These are phyloP conservation scores for Drosophila mercatorum DNA, from an alignment of 2,888 invertebrate species.

Conservation along the genomic window DNA sequence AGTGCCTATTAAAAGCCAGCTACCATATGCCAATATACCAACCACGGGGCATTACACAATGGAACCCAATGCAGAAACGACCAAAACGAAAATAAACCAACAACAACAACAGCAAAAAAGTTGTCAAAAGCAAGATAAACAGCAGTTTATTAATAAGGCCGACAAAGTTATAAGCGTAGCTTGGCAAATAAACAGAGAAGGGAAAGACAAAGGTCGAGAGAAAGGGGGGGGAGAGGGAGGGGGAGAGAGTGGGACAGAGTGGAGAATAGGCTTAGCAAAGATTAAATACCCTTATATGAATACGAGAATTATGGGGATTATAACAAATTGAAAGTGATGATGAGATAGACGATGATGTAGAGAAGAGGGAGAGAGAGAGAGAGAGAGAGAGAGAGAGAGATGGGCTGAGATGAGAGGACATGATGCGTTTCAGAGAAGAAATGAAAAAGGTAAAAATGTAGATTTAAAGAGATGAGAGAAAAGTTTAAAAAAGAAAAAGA, in stretches of 20 bases:
- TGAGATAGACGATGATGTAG: not conserved
- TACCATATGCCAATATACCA: conserved; percentile 62
- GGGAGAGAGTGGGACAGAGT: not conserved
- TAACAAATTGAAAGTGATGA: not conserved
- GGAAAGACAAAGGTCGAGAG: not conserved
- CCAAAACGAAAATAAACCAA: conserved; percentile 1
- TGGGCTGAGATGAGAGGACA: not conserved
- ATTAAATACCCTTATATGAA: conserved; percentile 32
- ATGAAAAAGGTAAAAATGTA: too few relatives aligned
- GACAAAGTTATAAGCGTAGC: conserved; percentile 38
- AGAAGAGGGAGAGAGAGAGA: too few relatives aligned
- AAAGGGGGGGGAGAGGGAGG: too few relatives aligned
- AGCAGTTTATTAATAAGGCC: conserved; percentile 58
- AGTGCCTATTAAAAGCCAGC: conserved; percentile 64
- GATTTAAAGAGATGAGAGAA: too few relatives aligned
- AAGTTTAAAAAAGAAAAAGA: too few relatives aligned
- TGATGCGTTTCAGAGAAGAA: too few relatives aligned
- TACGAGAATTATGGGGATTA: not conserved
- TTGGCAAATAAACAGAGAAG: conserved; percentile 50
- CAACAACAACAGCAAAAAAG: conserved; percentile 11
- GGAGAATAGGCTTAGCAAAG: too few relatives aligned
- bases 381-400: rapidly evolving
- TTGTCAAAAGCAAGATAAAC: conserved; percentile 62
- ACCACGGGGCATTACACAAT: conserved; percentile 52
- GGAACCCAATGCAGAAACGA: conserved; percentile 8